Conservation (phyloP, 1,140 invertebrate species). For the Aethina tumida region DNA sequence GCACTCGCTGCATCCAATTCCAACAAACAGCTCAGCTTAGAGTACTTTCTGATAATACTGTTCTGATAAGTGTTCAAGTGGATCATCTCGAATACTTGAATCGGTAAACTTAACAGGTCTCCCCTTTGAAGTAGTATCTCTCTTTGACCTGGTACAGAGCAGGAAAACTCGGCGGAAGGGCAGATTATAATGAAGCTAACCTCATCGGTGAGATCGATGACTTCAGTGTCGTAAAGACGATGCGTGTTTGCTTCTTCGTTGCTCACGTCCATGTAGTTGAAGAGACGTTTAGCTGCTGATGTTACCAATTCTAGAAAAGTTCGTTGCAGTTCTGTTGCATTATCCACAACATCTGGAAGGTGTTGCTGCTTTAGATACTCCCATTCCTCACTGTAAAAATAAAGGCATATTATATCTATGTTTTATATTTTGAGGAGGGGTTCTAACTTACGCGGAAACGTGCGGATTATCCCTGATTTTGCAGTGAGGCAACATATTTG, state of each 20-base stretch:
- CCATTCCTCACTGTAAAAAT: conserved; percentile 75
- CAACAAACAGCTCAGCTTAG: conserved; percentile 80
- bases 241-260: conserved; percentile 55
- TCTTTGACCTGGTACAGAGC: conserved; percentile 78
- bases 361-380: conserved; percentile 58
- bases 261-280: conserved; percentile 70
- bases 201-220: conserved; percentile 79
- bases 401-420: no score
- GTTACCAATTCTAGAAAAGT: conserved; percentile 67
- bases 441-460: conserved; percentile 73
- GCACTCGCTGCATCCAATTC: conserved; percentile 87
- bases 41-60: conserved; percentile 79
- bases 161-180: conserved; percentile 81
- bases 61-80: conserved; percentile 85
- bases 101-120: conserved; percentile 74
- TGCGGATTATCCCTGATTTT: conserved; percentile 91
- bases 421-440: conserved; percentile 3
- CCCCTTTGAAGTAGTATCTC: conserved; percentile 69
- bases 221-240: conserved; percentile 82
- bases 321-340: conserved; percentile 60
- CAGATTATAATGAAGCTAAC: conserved; percentile 85
- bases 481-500: conserved; percentile 86
- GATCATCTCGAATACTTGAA: conserved; percentile 88
- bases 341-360: conserved; percentile 35
- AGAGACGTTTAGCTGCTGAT: conserved; percentile 57